Evolutionary conservation across 1,140 invertebrate genomes (phyloP), one percentile per base, ranked within the genome.

Genomic region (Penaeus chinensis): DNA sequence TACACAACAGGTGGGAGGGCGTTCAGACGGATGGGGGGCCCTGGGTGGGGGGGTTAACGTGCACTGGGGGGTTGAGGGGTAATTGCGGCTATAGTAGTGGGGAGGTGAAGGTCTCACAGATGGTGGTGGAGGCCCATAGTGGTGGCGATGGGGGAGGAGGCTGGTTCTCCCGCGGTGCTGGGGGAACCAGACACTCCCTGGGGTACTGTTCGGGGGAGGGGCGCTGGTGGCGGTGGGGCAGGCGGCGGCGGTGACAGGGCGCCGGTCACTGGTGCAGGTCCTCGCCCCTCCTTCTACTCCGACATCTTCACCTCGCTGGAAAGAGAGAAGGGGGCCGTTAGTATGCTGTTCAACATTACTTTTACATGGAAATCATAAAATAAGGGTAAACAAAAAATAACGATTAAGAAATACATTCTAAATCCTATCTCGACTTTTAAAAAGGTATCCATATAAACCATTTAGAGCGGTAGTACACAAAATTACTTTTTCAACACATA

Each of bases 301-400:
- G 22, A 71, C 85, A 82, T 87, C 79, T 76, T 87, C 86, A 87
- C 65, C 85, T 82, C 32, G 71, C 86, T 87, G 86, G 18, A 87
- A 87, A 47, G 42, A 22, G 80, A 27, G 61, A 60, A n/a, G 65
- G 20, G 24, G 19, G 24, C 37, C 60, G 42, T 77, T 63, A 65
- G 24, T 24, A 37, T 2, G 54, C 22, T 37, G 54, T 54, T 54
- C 11, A 13, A 4, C 11, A 54, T 54, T 54, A 2, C 8, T 11
- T 54, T 54, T 19, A 62, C 78, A 3, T 18, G 2, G 5, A 19
- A 71, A 10, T 24, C 22, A 69, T 22, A 24, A 65, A 5, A 22
- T 66, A 19, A 27, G 3, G 22, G 24, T 63, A 82, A 61, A 19
- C 11, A 37, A 66, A 54, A 54, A 7, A 42, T 7, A 7, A 4